Conservation (phyloP, 2,113 vertebrate genomes). For the Nicator chloris region DNA sequence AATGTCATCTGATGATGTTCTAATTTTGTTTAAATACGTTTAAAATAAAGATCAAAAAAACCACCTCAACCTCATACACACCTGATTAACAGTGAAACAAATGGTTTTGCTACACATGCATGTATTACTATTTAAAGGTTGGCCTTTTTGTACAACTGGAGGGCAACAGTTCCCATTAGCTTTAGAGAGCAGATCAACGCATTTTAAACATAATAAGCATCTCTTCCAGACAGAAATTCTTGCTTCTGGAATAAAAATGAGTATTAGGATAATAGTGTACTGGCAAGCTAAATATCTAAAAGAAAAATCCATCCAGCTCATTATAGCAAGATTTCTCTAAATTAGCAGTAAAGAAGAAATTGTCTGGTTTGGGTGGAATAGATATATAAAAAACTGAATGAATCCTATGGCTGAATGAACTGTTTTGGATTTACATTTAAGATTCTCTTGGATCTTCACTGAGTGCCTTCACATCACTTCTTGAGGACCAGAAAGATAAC, state of each 20-base stretch:
- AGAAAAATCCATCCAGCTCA: not conserved
- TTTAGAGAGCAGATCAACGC: not conserved
- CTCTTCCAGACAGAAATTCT: not conserved
- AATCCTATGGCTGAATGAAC: not conserved
- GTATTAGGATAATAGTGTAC: not conserved
- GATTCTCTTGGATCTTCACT: not conserved
- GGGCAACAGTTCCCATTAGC: not conserved
- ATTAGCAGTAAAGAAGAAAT: not conserved
- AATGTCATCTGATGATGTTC: not conserved
- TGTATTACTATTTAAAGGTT: not conserved
- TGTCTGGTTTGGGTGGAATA: not conserved
- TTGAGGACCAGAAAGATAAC: not conserved
- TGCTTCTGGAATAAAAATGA: not conserved
- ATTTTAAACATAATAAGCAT: not conserved
- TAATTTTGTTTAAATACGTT: not conserved
- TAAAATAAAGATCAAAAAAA: not conserved
- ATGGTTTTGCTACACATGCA: not conserved
- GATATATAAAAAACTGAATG: not conserved
- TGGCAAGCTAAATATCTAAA: not conserved
- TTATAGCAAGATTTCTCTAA: not conserved
- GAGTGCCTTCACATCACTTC: not conserved
- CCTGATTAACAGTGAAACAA: not conserved
- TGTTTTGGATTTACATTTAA: not conserved
- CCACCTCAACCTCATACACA: not conserved
- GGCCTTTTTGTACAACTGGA: not conserved